These are phyloP conservation scores for Labia minor DNA, from an alignment of 2,888 invertebrate genomes.

Conservation along the genomic window DNA sequence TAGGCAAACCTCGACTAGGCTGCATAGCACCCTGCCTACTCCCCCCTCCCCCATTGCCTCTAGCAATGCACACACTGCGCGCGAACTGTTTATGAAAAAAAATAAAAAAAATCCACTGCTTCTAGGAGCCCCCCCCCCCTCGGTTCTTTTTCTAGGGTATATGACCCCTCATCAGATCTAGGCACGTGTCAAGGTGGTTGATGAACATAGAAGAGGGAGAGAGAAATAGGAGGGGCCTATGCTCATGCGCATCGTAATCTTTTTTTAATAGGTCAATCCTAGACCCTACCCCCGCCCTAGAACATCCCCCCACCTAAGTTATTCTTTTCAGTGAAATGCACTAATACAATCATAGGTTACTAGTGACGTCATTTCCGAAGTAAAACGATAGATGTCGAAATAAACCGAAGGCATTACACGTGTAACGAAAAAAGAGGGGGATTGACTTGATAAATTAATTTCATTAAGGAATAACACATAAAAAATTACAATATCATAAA, in stretches of 20 bases:
- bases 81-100: neutral
- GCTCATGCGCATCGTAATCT: conserved; percentile 21
- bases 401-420: neutral
- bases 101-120: neutral
- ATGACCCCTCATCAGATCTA: conserved; percentile 21
- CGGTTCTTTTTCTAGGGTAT: conserved; percentile 14
- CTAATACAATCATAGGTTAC: neutral
- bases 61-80: neutral
- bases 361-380: conserved; percentile 7
- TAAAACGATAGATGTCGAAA: neutral
- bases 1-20: conserved; percentile 14
- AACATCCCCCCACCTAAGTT: neutral
- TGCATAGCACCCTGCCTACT: neutral
- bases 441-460: too few relatives aligned
- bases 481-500: too few relatives aligned
- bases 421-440: neutral
- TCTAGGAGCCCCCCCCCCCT: neutral
- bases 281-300: neutral
- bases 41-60: neutral
- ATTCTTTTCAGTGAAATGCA: neutral
- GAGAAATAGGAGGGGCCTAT: conserved; percentile 13
- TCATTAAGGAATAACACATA: too few relatives aligned
- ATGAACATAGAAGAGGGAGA: conserved; percentile 18
- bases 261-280: conserved; percentile 8
- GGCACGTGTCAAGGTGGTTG: conserved; percentile 25